Evolutionary conservation across 2,888 invertebrate genomes (phyloP), one percentile per base, ranked within the genome.

Genomic region (Archips xylosteana): DNA sequence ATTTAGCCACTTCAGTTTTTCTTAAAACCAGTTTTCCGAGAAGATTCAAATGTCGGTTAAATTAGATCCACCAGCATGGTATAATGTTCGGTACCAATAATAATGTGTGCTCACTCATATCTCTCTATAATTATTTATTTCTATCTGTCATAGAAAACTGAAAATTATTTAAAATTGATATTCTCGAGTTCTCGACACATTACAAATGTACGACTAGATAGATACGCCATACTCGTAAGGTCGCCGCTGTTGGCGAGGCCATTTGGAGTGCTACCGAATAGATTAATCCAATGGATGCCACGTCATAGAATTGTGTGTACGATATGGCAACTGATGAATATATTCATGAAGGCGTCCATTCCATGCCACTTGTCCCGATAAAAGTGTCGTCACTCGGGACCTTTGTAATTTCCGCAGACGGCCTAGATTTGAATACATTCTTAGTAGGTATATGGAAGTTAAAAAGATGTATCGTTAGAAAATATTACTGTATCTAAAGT

Each of bases 321-420:
- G n/a, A n/a, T 15, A 8, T 23, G 5, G 54, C 15, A 6, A 54
- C 23, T 54, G 54, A 54, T n/a, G 8, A 54, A 15, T 8, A 54
- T 3, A 49, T 49, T 49, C 5, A 49, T 49, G n/a, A n/a, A n/a
- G 49, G 49, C n/a, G 5, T n/a, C 49, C 6, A 49, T 5, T n/a
- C 49, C 6, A 49, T 5, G 49, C 49, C 45, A 15, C 23, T 8
- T 54, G 15, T 6, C 15, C 23, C 15, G 51, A 23, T 54, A 15
- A 66, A 70, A 59, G 15, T 75, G 49, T 49, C 49, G 49, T 49
- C 49, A 49, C 4, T 49, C 13, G 49, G 49, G 49, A 49, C 49
- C 77, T 73, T 79, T 77, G 54, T 70, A 34, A 49, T 74, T 70
- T 74, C 60, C 57, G 66, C 70, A 67, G 47, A 42, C 66, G 70